A percentile compares a stretch with the other conserved stretches of the same genome.
These are phyloP conservation scores for Adelosebastes latens DNA, from an alignment of 2,797 vertebrate genomes.

Conservation along the genomic window DNA sequence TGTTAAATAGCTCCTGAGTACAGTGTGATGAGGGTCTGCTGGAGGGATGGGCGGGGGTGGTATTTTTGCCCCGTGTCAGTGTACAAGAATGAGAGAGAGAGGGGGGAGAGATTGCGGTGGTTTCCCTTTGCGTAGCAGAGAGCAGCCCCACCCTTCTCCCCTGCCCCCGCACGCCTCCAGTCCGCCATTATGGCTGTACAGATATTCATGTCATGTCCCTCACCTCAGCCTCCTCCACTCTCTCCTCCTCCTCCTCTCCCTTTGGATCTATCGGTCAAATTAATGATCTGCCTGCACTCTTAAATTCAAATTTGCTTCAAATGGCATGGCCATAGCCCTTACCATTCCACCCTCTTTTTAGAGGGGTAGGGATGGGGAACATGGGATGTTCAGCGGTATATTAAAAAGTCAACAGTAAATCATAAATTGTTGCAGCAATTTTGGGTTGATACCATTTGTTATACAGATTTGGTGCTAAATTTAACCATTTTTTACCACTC, in stretches of 20 bases:
- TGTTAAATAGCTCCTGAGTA: slow-evolving; percentile 21
- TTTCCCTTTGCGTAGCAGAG: slow-evolving; percentile 36
- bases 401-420: too few relatives aligned
- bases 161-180: slow-evolving; percentile 14
- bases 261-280: background rate
- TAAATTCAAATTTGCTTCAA: background rate
- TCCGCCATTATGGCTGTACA: slow-evolving; percentile 40
- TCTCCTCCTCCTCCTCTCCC: background rate
- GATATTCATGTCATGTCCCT: slow-evolving; percentile 33
- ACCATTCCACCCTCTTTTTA: too few relatives aligned
- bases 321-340: background rate
- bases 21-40: slow-evolving; percentile 11
- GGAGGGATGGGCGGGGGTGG: background rate
- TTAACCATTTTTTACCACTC: too few relatives aligned
- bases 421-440: too few relatives aligned
- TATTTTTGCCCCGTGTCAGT: background rate
- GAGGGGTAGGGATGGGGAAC: too few relatives aligned
- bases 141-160: slow-evolving; percentile 58
- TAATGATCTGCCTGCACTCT: background rate
- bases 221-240: slow-evolving; percentile 1
- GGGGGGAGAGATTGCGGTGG: slow-evolving; percentile 40
- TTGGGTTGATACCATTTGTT: too few relatives aligned
- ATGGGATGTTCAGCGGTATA: too few relatives aligned
- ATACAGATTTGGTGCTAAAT: too few relatives aligned
- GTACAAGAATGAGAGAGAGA: slow-evolving; percentile 10